These are phyloP conservation scores for Scolanthus callimorphus DNA, from an alignment of 92 coral and sea anemone species.

Conservation along the genomic window DNA sequence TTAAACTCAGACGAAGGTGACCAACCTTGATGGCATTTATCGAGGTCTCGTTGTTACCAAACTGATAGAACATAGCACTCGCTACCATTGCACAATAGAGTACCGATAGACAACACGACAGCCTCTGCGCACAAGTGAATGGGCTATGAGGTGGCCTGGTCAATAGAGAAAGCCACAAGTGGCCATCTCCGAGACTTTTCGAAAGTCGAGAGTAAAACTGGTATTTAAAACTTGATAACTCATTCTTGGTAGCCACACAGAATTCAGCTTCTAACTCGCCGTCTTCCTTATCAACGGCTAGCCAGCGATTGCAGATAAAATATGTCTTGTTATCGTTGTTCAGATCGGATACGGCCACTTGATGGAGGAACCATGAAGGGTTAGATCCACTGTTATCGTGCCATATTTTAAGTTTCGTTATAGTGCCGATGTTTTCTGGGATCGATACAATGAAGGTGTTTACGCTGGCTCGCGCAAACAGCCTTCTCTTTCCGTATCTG, in stretches of 20 bases:
- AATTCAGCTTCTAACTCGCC: slow-evolving; percentile 72
- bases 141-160: slow-evolving; percentile 95
- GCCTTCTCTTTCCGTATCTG: slow-evolving; percentile 53
- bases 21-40: slow-evolving; percentile 64
- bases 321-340: slow-evolving; percentile 63
- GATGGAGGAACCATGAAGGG: slow-evolving; percentile 80
- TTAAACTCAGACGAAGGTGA: slow-evolving; percentile 72
- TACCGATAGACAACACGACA: slow-evolving; percentile 83
- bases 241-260: slow-evolving; percentile 58
- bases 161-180: slow-evolving; percentile 87
- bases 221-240: slow-evolving; percentile 68
- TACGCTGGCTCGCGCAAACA: slow-evolving; percentile 78
- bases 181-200: slow-evolving; percentile 79
- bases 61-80: slow-evolving; percentile 94
- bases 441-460: slow-evolving; percentile 68
- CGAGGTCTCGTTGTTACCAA: slow-evolving; percentile 67
- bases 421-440: slow-evolving; percentile 62
- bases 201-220: slow-evolving; percentile 73
- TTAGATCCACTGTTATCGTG: slow-evolving; percentile 78
- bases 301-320: slow-evolving; percentile 84
- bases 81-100: slow-evolving; percentile 88
- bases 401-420: slow-evolving; percentile 67
- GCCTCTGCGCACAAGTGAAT: slow-evolving; percentile 90
- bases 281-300: slow-evolving; percentile 84
- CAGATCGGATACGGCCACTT: slow-evolving; percentile 55